Percentiles rank a stretch among this genome's conserved stretches.
Evolutionary conservation across 2,797 vertebrate species (phyloP).

Genomic region (Harpagifer antarcticus): DNA sequence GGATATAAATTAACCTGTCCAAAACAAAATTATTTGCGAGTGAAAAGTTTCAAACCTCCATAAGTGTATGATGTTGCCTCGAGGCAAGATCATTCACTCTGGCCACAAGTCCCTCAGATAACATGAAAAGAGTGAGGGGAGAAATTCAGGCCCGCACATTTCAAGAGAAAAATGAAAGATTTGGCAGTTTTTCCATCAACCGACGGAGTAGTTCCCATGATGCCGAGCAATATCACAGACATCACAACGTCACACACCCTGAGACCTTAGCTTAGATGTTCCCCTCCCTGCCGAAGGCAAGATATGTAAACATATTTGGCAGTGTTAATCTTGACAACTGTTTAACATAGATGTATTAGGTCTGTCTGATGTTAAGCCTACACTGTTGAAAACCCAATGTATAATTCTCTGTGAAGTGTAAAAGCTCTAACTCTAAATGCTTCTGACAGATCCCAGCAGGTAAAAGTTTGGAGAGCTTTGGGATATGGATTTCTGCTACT

Average conservation of each 20-base stretch:
- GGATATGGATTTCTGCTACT: constrained; percentile 76
- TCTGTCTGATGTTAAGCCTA: constrained; percentile 74
- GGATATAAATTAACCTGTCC: constrained; percentile 68
- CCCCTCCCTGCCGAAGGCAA: constrained; percentile 55
- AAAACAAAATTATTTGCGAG: constrained; percentile 56
- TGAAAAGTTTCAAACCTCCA: constrained; percentile 64
- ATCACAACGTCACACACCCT: constrained; percentile 49
- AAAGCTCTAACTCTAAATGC: constrained; percentile 79
- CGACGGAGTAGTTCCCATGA: constrained; percentile 52
- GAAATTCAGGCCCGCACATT: constrained; percentile 31
- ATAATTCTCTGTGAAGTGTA: constrained; percentile 86
- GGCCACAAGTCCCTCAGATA: constrained; percentile 62
- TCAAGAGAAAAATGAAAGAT: constrained; percentile 58
- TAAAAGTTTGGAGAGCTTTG: constrained; percentile 82
- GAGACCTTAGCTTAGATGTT: constrained; percentile 65
- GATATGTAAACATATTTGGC: constrained; percentile 80
- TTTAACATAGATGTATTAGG: constrained; percentile 83
- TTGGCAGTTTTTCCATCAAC: constrained; percentile 62
- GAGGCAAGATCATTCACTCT: constrained; percentile 70
- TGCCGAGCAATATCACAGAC: constrained; percentile 56
- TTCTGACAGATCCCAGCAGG: constrained; percentile 86
- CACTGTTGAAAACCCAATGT: constrained; percentile 79
- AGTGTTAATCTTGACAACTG: constrained; percentile 84
- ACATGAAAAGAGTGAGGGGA: constrained; percentile 58
- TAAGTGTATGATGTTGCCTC: constrained; percentile 56